Base-by-base conservation (phyloP, 2,797 vertebrate species). In the Pachyuromys duprasi region DNA sequence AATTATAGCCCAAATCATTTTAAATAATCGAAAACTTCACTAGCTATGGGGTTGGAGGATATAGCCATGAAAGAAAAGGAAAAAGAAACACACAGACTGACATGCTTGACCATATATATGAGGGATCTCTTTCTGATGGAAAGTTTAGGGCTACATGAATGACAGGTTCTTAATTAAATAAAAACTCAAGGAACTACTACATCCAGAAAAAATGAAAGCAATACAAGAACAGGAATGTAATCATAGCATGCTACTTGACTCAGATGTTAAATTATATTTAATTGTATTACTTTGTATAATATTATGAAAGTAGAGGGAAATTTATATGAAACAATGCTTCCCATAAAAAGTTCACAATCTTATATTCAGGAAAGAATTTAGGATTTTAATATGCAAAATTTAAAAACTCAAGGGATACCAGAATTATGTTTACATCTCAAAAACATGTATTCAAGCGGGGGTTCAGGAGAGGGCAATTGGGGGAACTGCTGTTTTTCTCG, bases 321-420 rank as follows among this genome's bases (percentile, higher is more conserved):
- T 36, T 36, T 60, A 28, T 36, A 28, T 53, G 18, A 33, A 42
- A 45, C 3, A 3, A 62, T 28, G 63, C 22, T 33, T 90, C 49
- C 2, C 76, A 79, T 39, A 69, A 89, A 12, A 86, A 33, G 75
- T 13, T 8, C 28, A 90, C 31, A 78, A 67, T 78, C 31, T 55
- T 83, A 72, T 89, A 72, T 79, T 86, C 20, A 69, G 72, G 57
- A 76, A 91, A 72, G 14, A 95, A 88, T 92, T 90, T n/a, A 90
- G n/a, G 15, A 82, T 49, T 55, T 70, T 65, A 82, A 78, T 42
- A 63, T 62, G n/a, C 39, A 89, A 86, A 72, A 83, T n/a, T 39
- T 24, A 6, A 67, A 49, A 83, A 93, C 20, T 65, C 12, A 84
- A 80, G 81, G 65, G 90, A 86, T 49, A 67, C 12, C 36, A 94